These are phyloP conservation scores for Philotrypesis tridentata DNA, from an alignment of 1,140 invertebrate species.

Conservation along the genomic window DNA sequence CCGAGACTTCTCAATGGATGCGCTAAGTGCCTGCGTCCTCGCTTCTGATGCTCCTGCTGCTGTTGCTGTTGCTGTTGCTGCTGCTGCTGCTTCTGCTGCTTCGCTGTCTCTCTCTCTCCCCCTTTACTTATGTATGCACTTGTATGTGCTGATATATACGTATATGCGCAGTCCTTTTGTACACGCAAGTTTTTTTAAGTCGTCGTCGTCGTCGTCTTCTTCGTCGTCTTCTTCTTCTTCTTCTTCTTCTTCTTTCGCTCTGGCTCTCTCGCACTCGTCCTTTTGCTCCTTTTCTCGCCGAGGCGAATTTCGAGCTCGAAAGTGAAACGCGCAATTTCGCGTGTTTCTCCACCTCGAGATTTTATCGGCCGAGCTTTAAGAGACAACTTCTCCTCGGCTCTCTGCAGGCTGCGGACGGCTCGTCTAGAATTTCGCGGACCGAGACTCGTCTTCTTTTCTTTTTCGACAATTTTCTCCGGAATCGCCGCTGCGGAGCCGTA, in stretches of 20 bases:
- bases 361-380: background rate
- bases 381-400: background rate
- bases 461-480: background rate
- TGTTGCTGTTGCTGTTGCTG: background rate
- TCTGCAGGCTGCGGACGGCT: no score
- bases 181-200: background rate
- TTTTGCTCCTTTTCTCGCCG: background rate
- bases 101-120: no score
- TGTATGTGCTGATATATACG: no score
- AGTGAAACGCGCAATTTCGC: conserved; percentile 32
- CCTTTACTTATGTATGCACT: background rate
- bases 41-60: background rate
- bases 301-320: conserved; percentile 3
- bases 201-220: no score
- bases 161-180: background rate
- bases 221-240: background rate
- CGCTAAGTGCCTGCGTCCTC: conserved; percentile 19
- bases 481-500: no score
- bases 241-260: background rate
- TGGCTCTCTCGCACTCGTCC: no score
- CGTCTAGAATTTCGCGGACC: background rate
- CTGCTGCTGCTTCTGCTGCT: background rate
- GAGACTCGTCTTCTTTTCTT: no score
- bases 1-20: conserved; percentile 7
- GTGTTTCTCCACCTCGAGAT: background rate